phyloP scores from a whole-genome alignment of 2,113 vertebrate species.

The Ellobius talpinus region DNA sequence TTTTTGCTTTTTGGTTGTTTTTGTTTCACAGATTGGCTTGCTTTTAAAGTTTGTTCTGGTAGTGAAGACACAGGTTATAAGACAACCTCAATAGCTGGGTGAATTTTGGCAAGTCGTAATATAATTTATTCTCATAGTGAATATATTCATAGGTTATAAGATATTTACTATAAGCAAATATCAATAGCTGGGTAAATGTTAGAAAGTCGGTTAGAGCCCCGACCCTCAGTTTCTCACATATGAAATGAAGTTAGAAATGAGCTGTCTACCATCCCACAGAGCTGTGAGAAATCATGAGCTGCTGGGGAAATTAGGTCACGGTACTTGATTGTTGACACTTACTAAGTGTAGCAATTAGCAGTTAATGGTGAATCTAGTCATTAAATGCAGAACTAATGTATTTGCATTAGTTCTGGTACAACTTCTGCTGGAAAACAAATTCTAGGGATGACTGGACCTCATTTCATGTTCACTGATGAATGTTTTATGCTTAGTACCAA shows the following conservation, averaged over 20 bases:
- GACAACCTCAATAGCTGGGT: slow-evolving; percentile 47
- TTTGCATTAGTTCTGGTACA: background rate
- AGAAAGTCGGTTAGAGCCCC: slow-evolving; percentile 1
- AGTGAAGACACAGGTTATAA: background rate
- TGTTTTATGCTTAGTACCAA: background rate
- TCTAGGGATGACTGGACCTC: background rate
- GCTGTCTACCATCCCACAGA: background rate
- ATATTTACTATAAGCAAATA: background rate
- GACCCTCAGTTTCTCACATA: slow-evolving; percentile 1
- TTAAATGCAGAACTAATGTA: background rate
- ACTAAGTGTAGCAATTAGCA: background rate
- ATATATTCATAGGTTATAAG: background rate
- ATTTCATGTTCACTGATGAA: background rate
- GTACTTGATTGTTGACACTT: background rate
- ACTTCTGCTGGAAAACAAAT: background rate
- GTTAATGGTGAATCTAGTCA: background rate
- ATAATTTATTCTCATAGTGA: background rate
- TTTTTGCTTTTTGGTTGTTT: background rate
- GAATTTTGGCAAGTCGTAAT: slow-evolving; percentile 44
- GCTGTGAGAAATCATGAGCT: background rate
- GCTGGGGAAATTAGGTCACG: background rate
- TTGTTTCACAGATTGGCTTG: background rate
- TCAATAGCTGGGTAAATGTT: slow-evolving; percentile 52
- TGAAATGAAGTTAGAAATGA: background rate
- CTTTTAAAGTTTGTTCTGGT: slow-evolving; percentile 51